Conservation (phyloP, 2,113 vertebrate species). For the Trogon surrucura region DNA sequence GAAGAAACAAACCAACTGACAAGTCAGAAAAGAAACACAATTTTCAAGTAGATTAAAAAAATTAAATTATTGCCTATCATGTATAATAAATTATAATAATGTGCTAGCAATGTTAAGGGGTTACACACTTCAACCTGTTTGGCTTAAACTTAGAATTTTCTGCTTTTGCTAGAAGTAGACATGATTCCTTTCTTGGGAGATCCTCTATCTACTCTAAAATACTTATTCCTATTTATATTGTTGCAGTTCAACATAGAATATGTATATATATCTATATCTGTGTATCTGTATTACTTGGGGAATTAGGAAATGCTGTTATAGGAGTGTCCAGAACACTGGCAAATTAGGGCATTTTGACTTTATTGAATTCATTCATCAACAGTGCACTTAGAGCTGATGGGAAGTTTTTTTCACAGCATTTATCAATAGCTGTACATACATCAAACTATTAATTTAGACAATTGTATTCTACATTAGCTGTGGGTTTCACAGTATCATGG, state of each 20-base stretch:
- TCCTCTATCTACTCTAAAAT: neutral
- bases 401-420: neutral
- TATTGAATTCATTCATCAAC: neutral
- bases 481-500: neutral
- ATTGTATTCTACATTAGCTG: neutral
- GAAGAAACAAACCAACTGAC: neutral
- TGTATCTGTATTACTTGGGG: neutral
- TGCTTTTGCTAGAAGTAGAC: neutral
- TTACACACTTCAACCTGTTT: neutral
- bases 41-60: neutral
- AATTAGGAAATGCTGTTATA: neutral
- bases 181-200: neutral
- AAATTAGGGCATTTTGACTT: neutral
- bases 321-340: neutral
- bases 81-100: neutral
- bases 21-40: neutral
- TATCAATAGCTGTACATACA: neutral
- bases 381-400: neutral
- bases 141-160: neutral
- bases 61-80: neutral
- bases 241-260: neutral
- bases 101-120: neutral
- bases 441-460: neutral
- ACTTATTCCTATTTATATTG: neutral
- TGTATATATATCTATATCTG: neutral